Evolutionary conservation across 2,888 invertebrate species (phyloP), one percentile per base, ranked within the genome.

Genomic region (Plagiodera versicolora): DNA sequence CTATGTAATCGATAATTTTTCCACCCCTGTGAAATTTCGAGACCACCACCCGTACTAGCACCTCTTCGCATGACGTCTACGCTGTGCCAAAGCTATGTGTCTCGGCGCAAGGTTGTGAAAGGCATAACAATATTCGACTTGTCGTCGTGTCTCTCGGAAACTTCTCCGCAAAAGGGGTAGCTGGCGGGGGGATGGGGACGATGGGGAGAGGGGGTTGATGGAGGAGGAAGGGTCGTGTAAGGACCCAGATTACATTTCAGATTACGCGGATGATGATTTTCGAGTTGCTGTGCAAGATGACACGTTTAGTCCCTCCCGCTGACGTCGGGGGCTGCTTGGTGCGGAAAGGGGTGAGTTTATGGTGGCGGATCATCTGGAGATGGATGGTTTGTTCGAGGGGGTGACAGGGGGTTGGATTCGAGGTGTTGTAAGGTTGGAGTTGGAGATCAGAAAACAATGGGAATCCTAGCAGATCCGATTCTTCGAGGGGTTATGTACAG

Each of bases 181-280:
- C 14, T 3, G n/a, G 32, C 2, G 32, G 11, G 32, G 11, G 32
- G 11, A 11, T 32, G 32, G 32, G 32, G 32, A 11, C 2, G 3
- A 10, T 6, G 10, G 32, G 11, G 32, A 39, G 39, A n/a, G 39
- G 11, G 39, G 32, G 11, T 8, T 14, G 4, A 11, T 14, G 11
- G 32, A 10, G 32, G 32, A 11, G 32, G 5, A 11, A n/a, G 39
- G 39, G 39, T n/a, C 14, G 39, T 39, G 39, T 39, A 39, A 39
- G 39, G 39, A 39, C 39, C 39, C 39, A 39, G 39, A 39, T 39
- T 39, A 39, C 39, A 39, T 39, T 39, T 39, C 39, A 39, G 39
- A 39, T 39, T 39, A 39, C n/a, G 39, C 39, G 14, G 39, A 39
- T 39, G 39, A 39, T 39, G 39, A 39, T 39, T 39, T 11, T 39